phyloP scores from a whole-genome alignment of 2,888 invertebrate genomes.

The Apamea sordens region DNA sequence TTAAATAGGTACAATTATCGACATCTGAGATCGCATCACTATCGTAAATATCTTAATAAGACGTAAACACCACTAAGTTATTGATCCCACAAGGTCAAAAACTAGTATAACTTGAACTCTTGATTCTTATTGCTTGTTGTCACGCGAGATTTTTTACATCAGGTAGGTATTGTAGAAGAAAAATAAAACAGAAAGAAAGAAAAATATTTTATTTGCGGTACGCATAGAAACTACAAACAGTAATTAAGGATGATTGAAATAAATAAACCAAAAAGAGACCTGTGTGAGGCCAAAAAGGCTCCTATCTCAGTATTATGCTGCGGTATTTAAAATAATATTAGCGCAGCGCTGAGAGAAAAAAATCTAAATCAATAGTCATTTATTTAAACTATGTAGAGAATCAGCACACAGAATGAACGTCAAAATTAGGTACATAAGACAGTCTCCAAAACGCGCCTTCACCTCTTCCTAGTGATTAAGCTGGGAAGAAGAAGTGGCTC shows the following conservation, averaged over 20 bases:
- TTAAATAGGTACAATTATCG: constrained; percentile 70
- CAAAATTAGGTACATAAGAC: neutral
- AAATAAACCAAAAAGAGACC: neutral
- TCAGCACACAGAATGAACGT: no score
- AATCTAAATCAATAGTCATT: neutral
- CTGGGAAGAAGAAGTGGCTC: no score
- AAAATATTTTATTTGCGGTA: no score
- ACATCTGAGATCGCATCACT: constrained; percentile 64
- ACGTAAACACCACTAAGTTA: constrained; percentile 71
- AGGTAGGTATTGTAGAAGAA: constrained; percentile 17
- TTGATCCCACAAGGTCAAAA: neutral
- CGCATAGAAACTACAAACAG: no score
- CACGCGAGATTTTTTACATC: constrained; percentile 14
- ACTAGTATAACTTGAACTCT: constrained; percentile 37
- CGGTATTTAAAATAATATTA: no score
- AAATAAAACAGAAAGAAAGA: constrained; percentile 8
- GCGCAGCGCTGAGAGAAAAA: neutral
- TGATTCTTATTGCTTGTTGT: constrained; percentile 13
- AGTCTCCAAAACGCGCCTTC: no score
- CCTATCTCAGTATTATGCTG: neutral
- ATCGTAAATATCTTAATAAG: constrained; percentile 81
- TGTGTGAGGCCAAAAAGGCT: neutral
- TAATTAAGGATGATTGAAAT: neutral
- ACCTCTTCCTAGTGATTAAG: no score
- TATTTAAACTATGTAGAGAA: neutral